Evolutionary conservation across 2,888 invertebrate species (phyloP).

Genomic region (Psococerastis gibbosa): DNA sequence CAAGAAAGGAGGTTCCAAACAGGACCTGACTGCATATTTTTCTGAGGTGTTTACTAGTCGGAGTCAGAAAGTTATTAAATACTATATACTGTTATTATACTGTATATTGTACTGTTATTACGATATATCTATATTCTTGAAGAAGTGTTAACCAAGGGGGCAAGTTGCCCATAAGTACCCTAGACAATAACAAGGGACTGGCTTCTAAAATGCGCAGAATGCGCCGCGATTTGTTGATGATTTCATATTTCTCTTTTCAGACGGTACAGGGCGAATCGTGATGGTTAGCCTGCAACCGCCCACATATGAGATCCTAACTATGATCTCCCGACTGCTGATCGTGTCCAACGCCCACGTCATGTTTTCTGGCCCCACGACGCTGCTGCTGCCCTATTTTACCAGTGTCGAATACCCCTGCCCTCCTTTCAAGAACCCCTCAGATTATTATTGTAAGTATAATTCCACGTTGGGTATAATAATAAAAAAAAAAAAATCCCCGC

Average conservation of each 20-base stretch:
- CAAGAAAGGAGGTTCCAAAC: no score
- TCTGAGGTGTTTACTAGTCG: no score
- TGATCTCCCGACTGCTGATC: slow-evolving; percentile 70
- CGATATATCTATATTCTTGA: no score
- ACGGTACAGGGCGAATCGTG: slow-evolving; percentile 47
- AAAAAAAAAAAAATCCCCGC: no score
- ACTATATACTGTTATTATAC: no score
- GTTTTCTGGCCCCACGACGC: slow-evolving; percentile 74
- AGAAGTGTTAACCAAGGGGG: no score
- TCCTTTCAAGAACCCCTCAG: slow-evolving; percentile 89
- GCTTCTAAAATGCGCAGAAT: no score
- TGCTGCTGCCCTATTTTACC: slow-evolving; percentile 85
- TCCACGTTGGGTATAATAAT: slow-evolving; percentile 11
- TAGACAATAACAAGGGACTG: no score
- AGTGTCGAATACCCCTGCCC: slow-evolving; percentile 86
- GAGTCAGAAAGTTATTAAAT: no score
- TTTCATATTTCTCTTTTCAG: slow-evolving; percentile 15
- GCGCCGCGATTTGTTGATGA: background rate
- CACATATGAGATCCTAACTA: slow-evolving; percentile 87
- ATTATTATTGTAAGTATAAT: slow-evolving; percentile 67
- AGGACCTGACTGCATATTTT: no score
- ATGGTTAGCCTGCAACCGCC: slow-evolving; percentile 85
- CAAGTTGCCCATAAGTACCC: no score
- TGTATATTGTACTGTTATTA: no score
- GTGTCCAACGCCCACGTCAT: slow-evolving; percentile 80